Evolutionary conservation across 2,888 invertebrate genomes (phyloP).

Genomic region (Lithophane ornitopus): DNA sequence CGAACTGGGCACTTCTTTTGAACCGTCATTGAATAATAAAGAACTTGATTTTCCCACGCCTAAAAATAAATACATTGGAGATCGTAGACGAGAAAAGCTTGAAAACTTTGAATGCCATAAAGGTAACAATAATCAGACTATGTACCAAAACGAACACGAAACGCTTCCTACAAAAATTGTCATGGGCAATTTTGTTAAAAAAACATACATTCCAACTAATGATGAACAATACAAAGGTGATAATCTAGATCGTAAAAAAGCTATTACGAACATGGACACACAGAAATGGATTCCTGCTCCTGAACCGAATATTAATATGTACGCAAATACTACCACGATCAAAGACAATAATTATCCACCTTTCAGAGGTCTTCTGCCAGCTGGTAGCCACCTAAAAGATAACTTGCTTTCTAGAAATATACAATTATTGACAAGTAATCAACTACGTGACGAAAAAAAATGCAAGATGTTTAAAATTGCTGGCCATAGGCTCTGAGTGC

Average conservation of each 20-base stretch:
- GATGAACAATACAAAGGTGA: slow-evolving; percentile 73
- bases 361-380: slow-evolving; percentile 53
- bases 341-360: slow-evolving; percentile 60
- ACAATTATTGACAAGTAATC: slow-evolving; percentile 71
- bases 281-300: slow-evolving; percentile 69
- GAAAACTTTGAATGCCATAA: slow-evolving; percentile 65
- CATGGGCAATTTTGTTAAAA: slow-evolving; percentile 75
- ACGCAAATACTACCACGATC: slow-evolving; percentile 42
- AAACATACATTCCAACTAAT: slow-evolving; percentile 69
- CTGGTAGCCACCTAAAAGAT: slow-evolving; percentile 61
- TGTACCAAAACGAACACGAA: slow-evolving; percentile 68
- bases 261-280: slow-evolving; percentile 74
- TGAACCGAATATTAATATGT: slow-evolving; percentile 62
- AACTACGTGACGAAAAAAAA: slow-evolving; percentile 79
- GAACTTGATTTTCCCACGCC: slow-evolving; percentile 56
- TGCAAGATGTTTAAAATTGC: slow-evolving; percentile 85
- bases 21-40: slow-evolving; percentile 59
- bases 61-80: slow-evolving; percentile 64
- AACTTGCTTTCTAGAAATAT: slow-evolving; percentile 70
- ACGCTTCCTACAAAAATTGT: slow-evolving; percentile 74
- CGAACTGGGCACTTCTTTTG: slow-evolving; percentile 79
- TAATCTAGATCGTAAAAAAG: slow-evolving; percentile 76
- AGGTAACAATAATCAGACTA: slow-evolving; percentile 52
- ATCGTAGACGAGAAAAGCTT: slow-evolving; percentile 62
- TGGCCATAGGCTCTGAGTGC: slow-evolving; percentile 78